Base-by-base conservation (phyloP, 37 sponge, comb jelly and placozoan genomes). In the Spongilla lacustris region DNA sequence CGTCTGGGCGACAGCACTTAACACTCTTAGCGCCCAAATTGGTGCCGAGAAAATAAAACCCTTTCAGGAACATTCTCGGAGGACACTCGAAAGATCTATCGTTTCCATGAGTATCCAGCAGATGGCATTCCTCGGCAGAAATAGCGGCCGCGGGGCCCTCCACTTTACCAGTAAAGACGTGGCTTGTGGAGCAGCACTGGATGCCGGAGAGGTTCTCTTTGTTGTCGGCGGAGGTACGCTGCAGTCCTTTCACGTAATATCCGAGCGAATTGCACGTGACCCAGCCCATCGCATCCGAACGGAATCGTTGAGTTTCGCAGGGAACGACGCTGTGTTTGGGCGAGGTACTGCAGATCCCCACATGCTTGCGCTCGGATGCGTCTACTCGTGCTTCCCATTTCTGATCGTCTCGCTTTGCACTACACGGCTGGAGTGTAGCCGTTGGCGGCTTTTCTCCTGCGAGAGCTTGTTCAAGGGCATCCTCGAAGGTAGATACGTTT, bases 81-180 rank as follows among this genome's bases (percentile, higher is more conserved):
- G 83, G 83, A 19, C 83, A 83, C 1, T 8, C 24, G 31, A 88
- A 88, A 73, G 77, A 88, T 9, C 83, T 83, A 22, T 69, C 50
- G 34, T 41, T 73, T 66, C 71, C 24, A 0, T 70, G 49, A 5
- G 25, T 28, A 26, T 82, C 78, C 26, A 77, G 22, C 19, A 66
- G 68, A 0, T 81, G 41, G 68, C 88, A 87, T n/a, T 67, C 68
- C 32, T 87, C 88, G n/a, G n/a, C n/a, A 5, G 37, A 10, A 27
- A 34, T 67, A 28, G 14, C 37, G 0, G 10, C 25, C 4, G 25
- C 8, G 21, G 78, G 78, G 28, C 74, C 50, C 66, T 86, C 67
- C 0, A 66, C n/a, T n/a, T 67, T 29, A 26, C 88, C 88, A 0
- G 87, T 86, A 67, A 86, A 86, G 27, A 87, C 82, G n/a, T 23